Percentiles rank a stretch among this genome's conserved stretches.
phyloP scores from a whole-genome alignment of 2,113 vertebrate genomes.

The Camelus bactrianus region DNA sequence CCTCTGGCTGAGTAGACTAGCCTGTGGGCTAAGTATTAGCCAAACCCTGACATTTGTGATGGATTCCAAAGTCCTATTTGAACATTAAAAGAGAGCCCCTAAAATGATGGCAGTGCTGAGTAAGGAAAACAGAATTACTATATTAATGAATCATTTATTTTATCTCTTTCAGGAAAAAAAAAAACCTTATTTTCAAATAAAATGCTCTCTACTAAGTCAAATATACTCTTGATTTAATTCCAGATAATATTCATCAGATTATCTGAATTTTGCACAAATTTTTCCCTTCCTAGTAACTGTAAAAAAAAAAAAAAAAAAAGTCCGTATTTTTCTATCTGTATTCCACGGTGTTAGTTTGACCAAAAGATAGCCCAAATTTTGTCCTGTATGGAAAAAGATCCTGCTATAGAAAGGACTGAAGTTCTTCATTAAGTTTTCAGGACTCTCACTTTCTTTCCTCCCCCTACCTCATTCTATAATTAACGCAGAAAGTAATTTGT shows the following conservation, averaged over 20 bases:
- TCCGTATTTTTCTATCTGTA: neutral
- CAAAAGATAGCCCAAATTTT: neutral
- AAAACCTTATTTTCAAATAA: constrained; percentile 27
- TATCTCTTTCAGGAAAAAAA: neutral
- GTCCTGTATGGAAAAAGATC: neutral
- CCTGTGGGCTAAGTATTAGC: neutral
- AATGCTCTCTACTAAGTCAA: constrained; percentile 6
- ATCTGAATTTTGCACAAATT: too few species aligned
- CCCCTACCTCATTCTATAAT: neutral
- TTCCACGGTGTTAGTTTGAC: constrained; percentile 35
- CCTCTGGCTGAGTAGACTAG: neutral
- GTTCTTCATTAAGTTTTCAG: constrained; percentile 34
- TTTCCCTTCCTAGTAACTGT: too few species aligned
- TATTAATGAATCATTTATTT: neutral
- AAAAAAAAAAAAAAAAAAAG: neutral
- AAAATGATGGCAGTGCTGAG: neutral
- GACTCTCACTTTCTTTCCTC: neutral
- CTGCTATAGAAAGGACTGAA: neutral
- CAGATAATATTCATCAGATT: too few species aligned
- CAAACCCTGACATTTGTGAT: neutral
- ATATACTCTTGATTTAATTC: neutral
- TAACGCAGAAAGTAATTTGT: neutral
- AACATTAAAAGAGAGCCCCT: constrained; percentile 9
- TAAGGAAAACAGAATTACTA: neutral
- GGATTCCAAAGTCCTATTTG: neutral